phyloP scores from a whole-genome alignment of 1,140 invertebrate species.

The Brachionus calyciflorus region DNA sequence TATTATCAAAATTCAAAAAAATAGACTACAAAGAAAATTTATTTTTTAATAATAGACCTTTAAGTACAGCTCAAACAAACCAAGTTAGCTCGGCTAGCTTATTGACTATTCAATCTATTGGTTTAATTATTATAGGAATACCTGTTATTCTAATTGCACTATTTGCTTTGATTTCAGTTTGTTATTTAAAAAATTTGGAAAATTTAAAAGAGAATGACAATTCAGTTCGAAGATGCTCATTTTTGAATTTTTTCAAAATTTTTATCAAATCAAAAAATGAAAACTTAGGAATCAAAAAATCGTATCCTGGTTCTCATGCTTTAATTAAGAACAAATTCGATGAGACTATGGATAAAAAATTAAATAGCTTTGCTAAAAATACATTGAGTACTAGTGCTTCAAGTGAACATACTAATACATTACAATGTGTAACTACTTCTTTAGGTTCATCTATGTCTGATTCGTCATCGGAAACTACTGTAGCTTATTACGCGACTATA shows the following conservation, averaged over 20 bases:
- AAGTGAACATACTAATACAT: constrained; percentile 12
- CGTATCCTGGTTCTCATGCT: not conserved
- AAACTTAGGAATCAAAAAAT: not conserved
- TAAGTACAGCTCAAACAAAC: too few relatives aligned
- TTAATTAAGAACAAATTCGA: not conserved
- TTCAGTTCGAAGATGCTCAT: not conserved
- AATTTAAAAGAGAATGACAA: not conserved
- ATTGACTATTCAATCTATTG: constrained; percentile 27
- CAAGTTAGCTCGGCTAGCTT: not conserved
- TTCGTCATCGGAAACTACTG: constrained; percentile 26
- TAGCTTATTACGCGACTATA: constrained; percentile 43
- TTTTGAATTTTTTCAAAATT: not conserved
- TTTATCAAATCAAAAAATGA: not conserved
- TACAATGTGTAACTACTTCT: not conserved
- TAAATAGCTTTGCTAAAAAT: constrained; percentile 9
- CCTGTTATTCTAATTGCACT: constrained; percentile 8
- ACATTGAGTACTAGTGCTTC: constrained; percentile 23
- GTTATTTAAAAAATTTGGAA: constrained; percentile 37
- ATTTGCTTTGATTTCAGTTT: constrained; percentile 16
- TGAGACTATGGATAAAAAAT: not conserved
- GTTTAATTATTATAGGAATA: constrained; percentile 6
- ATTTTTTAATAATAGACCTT: constrained; percentile 8
- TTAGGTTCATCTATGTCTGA: constrained; percentile 30
- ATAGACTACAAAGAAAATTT: not conserved
- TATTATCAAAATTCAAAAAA: not conserved